These are phyloP conservation scores for Prietella phreatophila DNA, from an alignment of 2,113 vertebrate genomes.

Conservation along the genomic window DNA sequence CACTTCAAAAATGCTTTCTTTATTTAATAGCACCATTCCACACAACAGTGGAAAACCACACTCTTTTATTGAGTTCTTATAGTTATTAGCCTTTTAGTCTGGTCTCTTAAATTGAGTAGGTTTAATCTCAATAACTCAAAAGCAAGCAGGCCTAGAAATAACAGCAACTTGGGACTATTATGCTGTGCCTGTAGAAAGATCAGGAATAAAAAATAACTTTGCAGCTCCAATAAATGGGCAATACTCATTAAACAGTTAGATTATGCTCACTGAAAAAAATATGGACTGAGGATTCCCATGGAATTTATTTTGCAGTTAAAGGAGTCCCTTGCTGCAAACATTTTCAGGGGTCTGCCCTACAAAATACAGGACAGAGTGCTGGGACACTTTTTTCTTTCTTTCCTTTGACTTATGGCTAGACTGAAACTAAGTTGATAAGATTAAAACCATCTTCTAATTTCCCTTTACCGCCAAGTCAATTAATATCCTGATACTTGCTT, in stretches of 20 bases:
- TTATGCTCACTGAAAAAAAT: not conserved
- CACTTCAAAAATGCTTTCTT: not conserved
- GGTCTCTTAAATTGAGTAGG: not conserved
- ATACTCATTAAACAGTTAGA: not conserved
- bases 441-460: not conserved
- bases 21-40: not conserved
- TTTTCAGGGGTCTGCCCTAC: not conserved
- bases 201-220: not conserved
- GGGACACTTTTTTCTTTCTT: not conserved
- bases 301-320: not conserved
- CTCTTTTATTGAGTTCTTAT: not conserved
- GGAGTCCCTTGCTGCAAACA: not conserved
- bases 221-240: not conserved
- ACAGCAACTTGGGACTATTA: not conserved
- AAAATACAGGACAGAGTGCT: not conserved
- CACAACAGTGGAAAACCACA: too few relatives aligned
- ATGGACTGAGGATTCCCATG: not conserved
- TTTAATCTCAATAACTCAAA: not conserved
- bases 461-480: not conserved
- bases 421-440: not conserved
- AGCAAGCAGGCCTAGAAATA: not conserved
- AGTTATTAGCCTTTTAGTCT: not conserved
- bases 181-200: not conserved
- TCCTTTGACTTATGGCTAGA: not conserved
- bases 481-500: constrained; percentile 17